Base-by-base conservation (phyloP, 2,113 vertebrate species). In the Mystacornis crossleyi region DNA sequence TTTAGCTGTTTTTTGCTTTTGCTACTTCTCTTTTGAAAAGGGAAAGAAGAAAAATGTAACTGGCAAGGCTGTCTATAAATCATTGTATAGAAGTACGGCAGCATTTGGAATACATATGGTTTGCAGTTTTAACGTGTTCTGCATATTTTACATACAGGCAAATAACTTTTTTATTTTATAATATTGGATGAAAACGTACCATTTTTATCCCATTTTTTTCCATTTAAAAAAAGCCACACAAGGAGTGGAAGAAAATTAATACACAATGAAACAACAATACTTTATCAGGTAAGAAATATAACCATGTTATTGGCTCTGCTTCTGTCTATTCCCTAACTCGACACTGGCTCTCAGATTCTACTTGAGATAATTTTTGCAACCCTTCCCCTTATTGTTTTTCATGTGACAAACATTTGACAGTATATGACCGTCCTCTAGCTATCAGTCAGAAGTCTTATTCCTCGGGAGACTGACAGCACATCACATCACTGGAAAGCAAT, bases 191-290 rank as follows among this genome's bases (percentile, higher is more conserved):
- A 48, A 62, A 86, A 86, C n/a, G 24, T 26, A n/a, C 1, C 1
- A 38, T 13, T 74, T 70, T 25, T 51, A 20, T 50, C 7, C 48
- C 3, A 10, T 57, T 57, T 42, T 64, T 64, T 3, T 58, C 20
- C 18, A n/a, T 58, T 54, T 4, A 5, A 23, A 50, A 55, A 66
- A 71, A 58, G 21, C 18, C 16, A 53, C 1, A 1, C 21, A 12
- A 33, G 12, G 16, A 58, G 3, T 79, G 11, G 62, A 87, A 54
- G 28, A 84, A 86, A 89, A 70, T 36, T 11, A 67, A 58, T 21
- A 26, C 6, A 33, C 14, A 73, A 8, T 0, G 3, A 48, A 72
- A 67, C 8, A 15, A 42, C 3, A 20, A 12, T 55, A n/a, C 6
- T 70, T 87, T 38, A 34, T 51, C 53, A 75, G 51, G 36, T 51